A percentile compares a stretch with the other conserved stretches of the same genome.
Conservation (phyloP, 2,888 invertebrate species). For the Ormyrus thymus region DNA sequence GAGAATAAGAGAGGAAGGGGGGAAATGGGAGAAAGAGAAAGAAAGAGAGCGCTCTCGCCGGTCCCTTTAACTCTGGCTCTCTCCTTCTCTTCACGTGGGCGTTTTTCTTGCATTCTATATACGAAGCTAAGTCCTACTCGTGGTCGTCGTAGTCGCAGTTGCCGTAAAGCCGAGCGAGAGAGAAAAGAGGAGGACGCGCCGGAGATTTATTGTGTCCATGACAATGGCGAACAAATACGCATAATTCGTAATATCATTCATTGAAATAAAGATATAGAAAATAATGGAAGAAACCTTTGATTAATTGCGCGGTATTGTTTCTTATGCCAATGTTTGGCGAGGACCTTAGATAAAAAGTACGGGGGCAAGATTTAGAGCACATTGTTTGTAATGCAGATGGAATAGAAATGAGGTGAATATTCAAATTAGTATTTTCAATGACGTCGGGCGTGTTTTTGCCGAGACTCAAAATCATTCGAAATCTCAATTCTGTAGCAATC, state of each 20-base stretch:
- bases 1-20: background rate
- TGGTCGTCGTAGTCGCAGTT: background rate
- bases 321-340: conserved; percentile 23
- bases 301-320: conserved; percentile 51
- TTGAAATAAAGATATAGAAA: conserved; percentile 49
- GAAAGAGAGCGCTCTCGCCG: background rate
- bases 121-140: conserved; percentile 21
- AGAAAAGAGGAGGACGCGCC: conserved; percentile 11
- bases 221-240: conserved; percentile 54
- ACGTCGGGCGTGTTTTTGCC: too few relatives aligned
- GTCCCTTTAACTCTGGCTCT: conserved; percentile 27
- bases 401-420: background rate
- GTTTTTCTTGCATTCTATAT: conserved; percentile 41
- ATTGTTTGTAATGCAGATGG: background rate
- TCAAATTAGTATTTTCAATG: too few relatives aligned
- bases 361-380: conserved; percentile 24
- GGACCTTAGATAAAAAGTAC: background rate
- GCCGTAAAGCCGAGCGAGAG: conserved; percentile 23
- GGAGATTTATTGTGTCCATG: conserved; percentile 52
- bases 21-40: conserved; percentile 6
- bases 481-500: too few relatives aligned
- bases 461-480: too few relatives aligned
- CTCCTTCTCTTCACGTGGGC: conserved; percentile 31
- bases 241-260: conserved; percentile 53
- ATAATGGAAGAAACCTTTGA: conserved; percentile 35